These are phyloP conservation scores for Antitype chi DNA, from an alignment of 2,888 invertebrate genomes.

Conservation along the genomic window DNA sequence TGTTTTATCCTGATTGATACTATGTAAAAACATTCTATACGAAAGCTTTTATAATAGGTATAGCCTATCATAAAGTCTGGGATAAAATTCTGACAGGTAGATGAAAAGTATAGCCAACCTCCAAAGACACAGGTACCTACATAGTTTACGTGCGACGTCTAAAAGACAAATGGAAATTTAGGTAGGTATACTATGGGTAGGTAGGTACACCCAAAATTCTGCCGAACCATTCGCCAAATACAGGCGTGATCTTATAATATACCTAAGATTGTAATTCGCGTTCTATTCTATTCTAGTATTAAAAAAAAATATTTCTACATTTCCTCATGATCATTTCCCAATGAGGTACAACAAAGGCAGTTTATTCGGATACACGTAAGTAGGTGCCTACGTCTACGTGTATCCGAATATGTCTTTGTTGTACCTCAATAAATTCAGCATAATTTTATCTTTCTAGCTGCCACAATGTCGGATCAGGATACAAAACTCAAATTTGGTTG, in stretches of 20 bases:
- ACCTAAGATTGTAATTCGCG: no score
- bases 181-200: neutral
- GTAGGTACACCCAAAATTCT: neutral
- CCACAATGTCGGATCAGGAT: slow-evolving; percentile 79
- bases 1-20: neutral
- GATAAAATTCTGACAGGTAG: neutral
- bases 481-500: slow-evolving; percentile 81
- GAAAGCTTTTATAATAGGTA: neutral
- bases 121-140: neutral
- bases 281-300: no score
- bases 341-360: no score
- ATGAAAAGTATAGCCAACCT: neutral
- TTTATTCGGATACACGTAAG: no score
- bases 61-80: neutral
- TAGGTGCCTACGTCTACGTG: no score
- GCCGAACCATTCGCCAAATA: neutral
- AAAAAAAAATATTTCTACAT: neutral
- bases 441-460: slow-evolving; percentile 66
- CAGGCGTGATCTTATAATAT: neutral
- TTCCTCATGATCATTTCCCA: no score
- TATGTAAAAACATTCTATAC: neutral
- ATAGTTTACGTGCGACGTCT: neutral
- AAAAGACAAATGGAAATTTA: neutral
- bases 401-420: neutral
- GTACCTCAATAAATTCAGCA: neutral